Conservation (phyloP, 1,140 invertebrate genomes). For the Caligus rogercresseyi region DNA sequence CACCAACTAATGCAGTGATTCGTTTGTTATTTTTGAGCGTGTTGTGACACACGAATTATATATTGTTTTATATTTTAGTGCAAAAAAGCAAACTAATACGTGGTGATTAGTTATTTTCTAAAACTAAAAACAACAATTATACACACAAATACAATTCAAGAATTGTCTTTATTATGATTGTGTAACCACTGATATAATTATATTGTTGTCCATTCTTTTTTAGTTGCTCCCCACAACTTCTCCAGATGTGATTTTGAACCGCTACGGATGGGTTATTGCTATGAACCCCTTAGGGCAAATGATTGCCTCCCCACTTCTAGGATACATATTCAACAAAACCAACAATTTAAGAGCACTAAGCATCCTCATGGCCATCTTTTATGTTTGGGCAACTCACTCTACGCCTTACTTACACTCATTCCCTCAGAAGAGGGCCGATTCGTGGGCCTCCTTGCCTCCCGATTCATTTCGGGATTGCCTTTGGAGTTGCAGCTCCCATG, state of each 20-base stretch:
- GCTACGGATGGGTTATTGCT: constrained; percentile 52
- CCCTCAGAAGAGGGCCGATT: constrained; percentile 34
- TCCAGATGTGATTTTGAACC: constrained; percentile 30
- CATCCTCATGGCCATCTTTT: constrained; percentile 47
- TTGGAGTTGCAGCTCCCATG: constrained; percentile 47
- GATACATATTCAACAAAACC: constrained; percentile 59
- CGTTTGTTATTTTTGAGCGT: too few relatives aligned
- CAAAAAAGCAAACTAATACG: too few relatives aligned
- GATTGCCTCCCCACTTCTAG: constrained; percentile 64
- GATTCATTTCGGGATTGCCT: constrained; percentile 71
- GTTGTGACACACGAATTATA: too few relatives aligned
- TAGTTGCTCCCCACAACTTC: constrained; percentile 52
- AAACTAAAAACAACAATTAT: too few relatives aligned
- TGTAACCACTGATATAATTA: constrained; percentile 12
- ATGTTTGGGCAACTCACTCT: constrained; percentile 55
- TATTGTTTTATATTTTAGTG: too few relatives aligned
- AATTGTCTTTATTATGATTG: constrained; percentile 10
- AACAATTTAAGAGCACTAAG: constrained; percentile 46
- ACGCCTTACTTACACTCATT: constrained; percentile 54
- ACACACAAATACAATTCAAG: too few relatives aligned
- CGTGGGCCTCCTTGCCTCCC: constrained; percentile 50
- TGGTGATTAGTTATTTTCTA: too few relatives aligned
- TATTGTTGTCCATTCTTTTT: constrained; percentile 46
- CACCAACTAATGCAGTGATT: too few relatives aligned
- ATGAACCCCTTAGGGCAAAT: constrained; percentile 74